Conservation (phyloP, 2,888 invertebrate species). For the Macaria liturata region DNA sequence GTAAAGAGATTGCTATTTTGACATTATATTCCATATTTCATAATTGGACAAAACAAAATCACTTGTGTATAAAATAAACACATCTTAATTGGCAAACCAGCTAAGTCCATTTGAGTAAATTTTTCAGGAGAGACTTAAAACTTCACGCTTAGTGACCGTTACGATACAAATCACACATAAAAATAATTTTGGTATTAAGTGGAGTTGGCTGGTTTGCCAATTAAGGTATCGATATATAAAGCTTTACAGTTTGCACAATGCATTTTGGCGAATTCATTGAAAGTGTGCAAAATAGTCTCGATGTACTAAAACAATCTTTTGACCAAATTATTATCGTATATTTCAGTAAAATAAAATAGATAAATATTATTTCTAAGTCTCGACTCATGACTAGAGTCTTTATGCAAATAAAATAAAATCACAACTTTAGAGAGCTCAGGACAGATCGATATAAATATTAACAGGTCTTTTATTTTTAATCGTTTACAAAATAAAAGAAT, state of each 20-base stretch:
- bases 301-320: background rate
- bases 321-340: background rate
- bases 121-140: too few relatives aligned
- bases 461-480: background rate
- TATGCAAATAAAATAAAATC: conserved; percentile 37
- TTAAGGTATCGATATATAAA: too few relatives aligned
- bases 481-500: conserved; percentile 8
- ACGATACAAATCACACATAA: too few relatives aligned
- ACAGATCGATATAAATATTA: conserved; percentile 8
- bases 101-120: too few relatives aligned
- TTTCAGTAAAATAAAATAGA: background rate
- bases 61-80: background rate
- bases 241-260: too few relatives aligned
- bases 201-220: too few relatives aligned
- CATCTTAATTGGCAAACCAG: too few relatives aligned
- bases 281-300: background rate
- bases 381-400: conserved; percentile 21
- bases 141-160: too few relatives aligned
- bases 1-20: too few relatives aligned
- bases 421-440: conserved; percentile 53
- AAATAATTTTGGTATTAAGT: too few relatives aligned
- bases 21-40: too few relatives aligned
- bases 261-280: too few relatives aligned
- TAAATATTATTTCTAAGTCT: background rate
- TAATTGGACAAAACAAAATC: background rate